These are phyloP conservation scores for Gasterosteus aculeatus DNA, from an alignment of 2,113 vertebrate genomes.

Conservation along the genomic window DNA sequence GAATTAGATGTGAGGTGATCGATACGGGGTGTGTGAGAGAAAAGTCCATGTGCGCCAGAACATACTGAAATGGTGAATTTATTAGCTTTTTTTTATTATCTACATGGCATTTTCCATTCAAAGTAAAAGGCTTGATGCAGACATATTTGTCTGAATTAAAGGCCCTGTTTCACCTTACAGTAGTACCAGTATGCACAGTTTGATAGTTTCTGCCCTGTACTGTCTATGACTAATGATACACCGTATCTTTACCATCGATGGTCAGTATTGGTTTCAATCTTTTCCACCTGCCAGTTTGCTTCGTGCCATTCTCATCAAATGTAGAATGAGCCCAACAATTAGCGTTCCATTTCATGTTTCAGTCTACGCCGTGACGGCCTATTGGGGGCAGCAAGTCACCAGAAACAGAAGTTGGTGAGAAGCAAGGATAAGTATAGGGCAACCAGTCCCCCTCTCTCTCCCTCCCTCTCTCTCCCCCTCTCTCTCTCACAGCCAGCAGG, in stretches of 20 bases:
- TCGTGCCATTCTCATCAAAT: not conserved
- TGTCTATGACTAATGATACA: not conserved
- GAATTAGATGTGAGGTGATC: constrained; percentile 58
- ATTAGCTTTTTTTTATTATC: not conserved
- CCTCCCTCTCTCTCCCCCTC: not conserved
- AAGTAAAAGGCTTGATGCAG: not conserved
- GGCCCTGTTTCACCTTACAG: not conserved
- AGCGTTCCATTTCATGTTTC: not conserved
- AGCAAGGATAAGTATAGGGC: constrained; percentile 57
- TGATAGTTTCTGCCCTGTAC: not conserved
- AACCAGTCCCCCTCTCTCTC: constrained; percentile 22
- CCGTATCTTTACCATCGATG: not conserved
- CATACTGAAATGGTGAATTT: constrained; percentile 7
- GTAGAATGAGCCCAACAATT: not conserved
- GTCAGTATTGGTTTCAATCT: not conserved
- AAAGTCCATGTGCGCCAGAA: not conserved
- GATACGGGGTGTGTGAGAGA: constrained; percentile 26
- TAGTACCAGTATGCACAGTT: not conserved
- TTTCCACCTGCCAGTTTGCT: not conserved
- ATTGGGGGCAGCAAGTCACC: constrained; percentile 77
- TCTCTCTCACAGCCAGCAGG: constrained; percentile 1
- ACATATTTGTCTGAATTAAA: not conserved
- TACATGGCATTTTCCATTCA: not conserved
- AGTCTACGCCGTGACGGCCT: constrained; percentile 36
- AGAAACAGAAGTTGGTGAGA: constrained; percentile 41